Evolutionary conservation across 2,888 invertebrate species (phyloP), one percentile per base, ranked within the genome.

Genomic region (Neocrepidodera transversa): DNA sequence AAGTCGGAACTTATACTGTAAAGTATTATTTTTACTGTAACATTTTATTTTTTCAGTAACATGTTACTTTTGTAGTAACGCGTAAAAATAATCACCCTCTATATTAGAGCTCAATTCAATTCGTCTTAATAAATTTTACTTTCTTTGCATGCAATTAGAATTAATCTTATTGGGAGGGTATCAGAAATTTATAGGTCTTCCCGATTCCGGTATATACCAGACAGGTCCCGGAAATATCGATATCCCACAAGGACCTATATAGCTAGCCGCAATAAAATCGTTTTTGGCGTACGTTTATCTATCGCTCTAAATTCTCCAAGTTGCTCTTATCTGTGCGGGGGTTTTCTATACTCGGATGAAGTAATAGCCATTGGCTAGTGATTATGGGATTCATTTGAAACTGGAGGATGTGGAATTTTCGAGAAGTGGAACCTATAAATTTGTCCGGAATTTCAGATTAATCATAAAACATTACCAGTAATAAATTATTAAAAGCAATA

Each of bases 141-240:
- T 65, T 63, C 65, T 48, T 52, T 62, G 67, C 65, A 65, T 67
- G 65, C 63, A 65, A 67, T 67, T 65, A 62, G 63, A 66, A 66
- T 68, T 66, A 66, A 68, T 66, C 66, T 68, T 68, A 68, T 64
- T 66, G 59, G 64, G 64, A 58, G 64, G 58, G 62, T 63, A 64
- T 66, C 61, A 49, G 50, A 60, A 68, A 68, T 68, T 68, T 68
- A 68, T 68, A 64, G 62, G 53, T 59, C 42, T 49, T 42, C 52
- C 40, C 45, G 55, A 58, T 43, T 47, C 45, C 36, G 40, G 38
- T 54, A 45, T 47, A 17, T n/a, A 42, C 8, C 56, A 23, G 32
- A 16, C 11, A n/a, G 17, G 11, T 42, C 8, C 26, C 8, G 43
- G 36, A 49, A 36, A 7, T 32, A 43, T 20, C 35, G 42, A 50